phyloP scores from a whole-genome alignment of 2,113 vertebrate genomes.

The Chlamydotis undulata region DNA sequence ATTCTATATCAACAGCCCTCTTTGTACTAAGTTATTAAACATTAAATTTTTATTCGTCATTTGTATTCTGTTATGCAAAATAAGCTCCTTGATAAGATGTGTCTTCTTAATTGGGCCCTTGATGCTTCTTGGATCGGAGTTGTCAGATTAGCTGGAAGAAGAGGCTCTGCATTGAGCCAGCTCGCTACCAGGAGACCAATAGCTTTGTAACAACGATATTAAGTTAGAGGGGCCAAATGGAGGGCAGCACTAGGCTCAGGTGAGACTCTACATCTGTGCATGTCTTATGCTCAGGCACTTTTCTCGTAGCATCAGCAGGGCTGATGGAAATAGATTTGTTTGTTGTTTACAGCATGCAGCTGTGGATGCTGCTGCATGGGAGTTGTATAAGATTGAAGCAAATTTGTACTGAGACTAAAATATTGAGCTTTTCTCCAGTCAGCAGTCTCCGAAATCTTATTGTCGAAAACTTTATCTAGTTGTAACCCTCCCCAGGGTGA shows the following conservation, averaged over 20 bases:
- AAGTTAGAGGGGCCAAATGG: slow-evolving; percentile 86
- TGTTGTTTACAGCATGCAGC: slow-evolving; percentile 92
- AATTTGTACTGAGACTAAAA: slow-evolving; percentile 88
- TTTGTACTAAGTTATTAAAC: slow-evolving; percentile 94
- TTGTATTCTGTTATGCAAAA: slow-evolving; percentile 95
- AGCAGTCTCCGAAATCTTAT: slow-evolving; percentile 88
- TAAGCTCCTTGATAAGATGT: slow-evolving; percentile 94
- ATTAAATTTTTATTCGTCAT: slow-evolving; percentile 93
- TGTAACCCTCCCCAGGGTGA: slow-evolving; percentile 81
- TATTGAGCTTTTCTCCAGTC: slow-evolving; percentile 85
- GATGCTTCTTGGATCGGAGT: slow-evolving; percentile 90
- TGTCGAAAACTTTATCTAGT: slow-evolving; percentile 88
- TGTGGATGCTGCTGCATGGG: slow-evolving; percentile 89
- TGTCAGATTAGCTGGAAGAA: slow-evolving; percentile 89
- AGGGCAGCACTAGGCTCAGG: slow-evolving; percentile 89
- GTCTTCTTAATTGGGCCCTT: slow-evolving; percentile 94
- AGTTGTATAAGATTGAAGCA: slow-evolving; percentile 86
- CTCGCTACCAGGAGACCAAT: slow-evolving; percentile 85
- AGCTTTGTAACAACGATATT: slow-evolving; percentile 87
- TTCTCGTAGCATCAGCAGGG: slow-evolving; percentile 86
- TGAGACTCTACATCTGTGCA: slow-evolving; percentile 91
- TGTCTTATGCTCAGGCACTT: slow-evolving; percentile 83
- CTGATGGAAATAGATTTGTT: slow-evolving; percentile 88
- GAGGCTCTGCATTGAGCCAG: slow-evolving; percentile 82
- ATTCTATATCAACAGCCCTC: slow-evolving; percentile 89